Base-by-base conservation (phyloP, 2,113 vertebrate species). In the Sitta europaea region DNA sequence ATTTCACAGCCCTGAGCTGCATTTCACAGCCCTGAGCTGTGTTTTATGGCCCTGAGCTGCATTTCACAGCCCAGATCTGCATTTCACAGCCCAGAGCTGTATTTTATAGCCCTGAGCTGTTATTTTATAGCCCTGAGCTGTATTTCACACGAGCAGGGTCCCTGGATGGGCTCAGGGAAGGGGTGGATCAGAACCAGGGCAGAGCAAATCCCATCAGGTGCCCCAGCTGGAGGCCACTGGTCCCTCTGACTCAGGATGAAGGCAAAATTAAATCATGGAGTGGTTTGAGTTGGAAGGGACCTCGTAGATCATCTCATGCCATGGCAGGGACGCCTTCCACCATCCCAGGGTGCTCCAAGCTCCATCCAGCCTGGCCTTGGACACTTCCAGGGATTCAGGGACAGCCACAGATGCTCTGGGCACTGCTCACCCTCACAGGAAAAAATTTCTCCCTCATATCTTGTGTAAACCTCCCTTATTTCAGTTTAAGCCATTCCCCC, bases 1-100 rank as follows among this genome's bases (percentile, higher is more conserved):
- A 9, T 68, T 76, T 84, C 22, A 28, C 3, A 2, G 18, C 45
- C 66, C 43, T 7, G 0, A 48, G n/a, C 12, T 68, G 45, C 25
- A 51, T 70, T 50, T 50, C 45, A 48, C 12, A 6, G n/a, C 25
- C n/a, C 66, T 4, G 0, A 50, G 47, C 13, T 68, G n/a, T 14
- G 51, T 42, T 72, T 20, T 11, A 33, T 0, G 0, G 11, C 10
- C n/a, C 43, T 7, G 0, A 59, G 9, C 5, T 47, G 25, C 20
- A 36, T 58, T 48, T 59, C 22, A 21, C 4, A 1, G 27, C 14
- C n/a, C 72, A 5, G 6, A 31, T 4, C 13, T 31, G 27, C 6
- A 43, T 33, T 23, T 43, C 17, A 43, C 18, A 18, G 17, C 43
- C 43, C 43, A 43, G 19, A 43, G 17, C 43, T 43, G 43, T 18